Percentiles rank a stretch among this genome's conserved stretches.
Conservation (phyloP, 2,888 invertebrate species). For the Leptinotarsa juncta region DNA sequence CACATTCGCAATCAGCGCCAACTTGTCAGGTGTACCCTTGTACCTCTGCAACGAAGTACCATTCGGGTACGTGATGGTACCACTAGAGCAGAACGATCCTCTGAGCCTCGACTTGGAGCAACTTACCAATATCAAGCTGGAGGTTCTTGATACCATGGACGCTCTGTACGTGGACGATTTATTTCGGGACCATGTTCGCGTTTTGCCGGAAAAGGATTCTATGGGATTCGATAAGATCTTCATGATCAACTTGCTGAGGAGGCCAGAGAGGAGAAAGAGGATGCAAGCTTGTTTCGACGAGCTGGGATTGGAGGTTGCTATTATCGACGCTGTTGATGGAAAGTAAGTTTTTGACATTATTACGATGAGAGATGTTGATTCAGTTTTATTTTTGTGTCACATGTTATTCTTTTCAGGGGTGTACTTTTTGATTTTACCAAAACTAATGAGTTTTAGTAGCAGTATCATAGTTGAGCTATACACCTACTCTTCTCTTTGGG, state of each 20-base stretch:
- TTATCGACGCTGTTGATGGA: conserved; percentile 90
- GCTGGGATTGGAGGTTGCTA: conserved; percentile 81
- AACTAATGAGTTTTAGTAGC: too few species aligned
- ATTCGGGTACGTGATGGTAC: conserved; percentile 76
- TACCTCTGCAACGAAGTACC: conserved; percentile 83
- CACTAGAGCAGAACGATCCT: conserved; percentile 78
- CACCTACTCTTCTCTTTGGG: too few species aligned
- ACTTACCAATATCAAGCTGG: conserved; percentile 76
- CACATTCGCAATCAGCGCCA: conserved; percentile 87
- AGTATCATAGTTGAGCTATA: too few species aligned
- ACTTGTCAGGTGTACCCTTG: conserved; percentile 73
- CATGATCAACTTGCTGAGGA: conserved; percentile 90
- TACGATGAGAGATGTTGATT: neutral
- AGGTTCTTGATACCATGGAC: conserved; percentile 70
- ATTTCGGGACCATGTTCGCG: conserved; percentile 58
- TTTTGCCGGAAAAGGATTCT: conserved; percentile 69
- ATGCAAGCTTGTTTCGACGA: conserved; percentile 86
- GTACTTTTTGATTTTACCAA: too few species aligned
- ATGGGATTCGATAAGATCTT: conserved; percentile 84
- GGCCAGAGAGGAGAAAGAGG: conserved; percentile 80
- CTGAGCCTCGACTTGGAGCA: conserved; percentile 77
- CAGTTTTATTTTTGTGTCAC: too few species aligned
- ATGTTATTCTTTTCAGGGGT: too few species aligned
- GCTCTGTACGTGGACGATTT: conserved; percentile 65
- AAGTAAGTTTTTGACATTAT: conserved; percentile 70